Evolutionary conservation across 2,888 invertebrate genomes (phyloP), one percentile per base, ranked within the genome.

Genomic region (Corbicula japonica): DNA sequence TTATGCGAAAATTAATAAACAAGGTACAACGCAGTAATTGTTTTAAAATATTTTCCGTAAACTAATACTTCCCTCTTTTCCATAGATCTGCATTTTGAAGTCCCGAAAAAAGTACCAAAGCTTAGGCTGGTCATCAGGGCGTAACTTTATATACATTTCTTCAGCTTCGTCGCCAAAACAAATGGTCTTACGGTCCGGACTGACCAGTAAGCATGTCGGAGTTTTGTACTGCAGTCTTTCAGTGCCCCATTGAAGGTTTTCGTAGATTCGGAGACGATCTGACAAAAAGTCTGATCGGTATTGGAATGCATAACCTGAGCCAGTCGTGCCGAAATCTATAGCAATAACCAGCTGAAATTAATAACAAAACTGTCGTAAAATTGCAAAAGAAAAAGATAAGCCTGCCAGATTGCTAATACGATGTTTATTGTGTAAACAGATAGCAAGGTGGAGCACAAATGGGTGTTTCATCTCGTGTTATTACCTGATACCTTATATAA

Each of bases 241-340:
- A 5, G 32, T 34, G 1, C 60, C 50, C 78, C 78, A 78, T 32
- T 70, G 73, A 0, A 32, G 62, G 30, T 70, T 70, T 38, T 41
- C 52, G 12, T 65, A 34, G 48, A 70, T 78, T 52, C 63, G 46
- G 0, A 70, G 38, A 23, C 60, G 44, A 32, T 78, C 71, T 1
- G 46, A 15, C 21, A 60, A 56, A 32, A 54, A 78, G 12, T 74
- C 78, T 2, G 78, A 50, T 15, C 62, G 32, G 41, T 65, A 58
- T 52, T 78, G 78, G 21, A 65, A 60, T 1, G 74, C 73, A 44
- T 74, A 78, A 6, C 78, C 78, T 18, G 73, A 70, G 6, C 58
- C 69, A 32, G 48, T 74, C 15, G 78, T 78, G 15, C 78, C 78
- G 46, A 78, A 73, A 34, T 78, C 78, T 26, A 78, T 78, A 1